Conservation (phyloP, 2,113 vertebrate species). For the Rhipidura dahli region DNA sequence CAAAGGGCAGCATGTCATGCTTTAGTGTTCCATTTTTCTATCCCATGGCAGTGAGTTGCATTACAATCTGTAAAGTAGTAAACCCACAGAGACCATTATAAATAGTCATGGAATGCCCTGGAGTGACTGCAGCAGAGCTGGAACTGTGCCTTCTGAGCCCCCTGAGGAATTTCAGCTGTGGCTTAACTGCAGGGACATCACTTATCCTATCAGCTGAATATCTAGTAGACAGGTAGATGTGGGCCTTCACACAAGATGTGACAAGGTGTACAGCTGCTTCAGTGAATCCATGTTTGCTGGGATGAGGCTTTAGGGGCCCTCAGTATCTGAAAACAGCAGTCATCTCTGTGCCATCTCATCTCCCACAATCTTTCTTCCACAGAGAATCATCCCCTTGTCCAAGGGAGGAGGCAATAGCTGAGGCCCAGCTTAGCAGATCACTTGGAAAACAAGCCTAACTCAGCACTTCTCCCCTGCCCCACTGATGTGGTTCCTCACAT, state of each 20-base stretch:
- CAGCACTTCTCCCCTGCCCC: neutral
- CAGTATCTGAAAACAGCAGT: conserved; percentile 7
- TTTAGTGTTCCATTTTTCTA: conserved; percentile 26
- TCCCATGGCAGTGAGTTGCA: neutral
- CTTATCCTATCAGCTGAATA: conserved; percentile 25
- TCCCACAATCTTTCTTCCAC: neutral
- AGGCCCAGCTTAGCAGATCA: neutral
- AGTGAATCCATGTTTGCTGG: neutral
- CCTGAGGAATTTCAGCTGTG: neutral
- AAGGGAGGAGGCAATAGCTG: neutral
- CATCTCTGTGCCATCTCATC: neutral
- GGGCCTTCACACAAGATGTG: conserved; percentile 51
- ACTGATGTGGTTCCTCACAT: neutral
- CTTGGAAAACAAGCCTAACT: neutral
- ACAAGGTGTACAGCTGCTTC: conserved; percentile 48
- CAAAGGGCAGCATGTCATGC: conserved; percentile 2
- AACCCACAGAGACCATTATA: conserved; percentile 19
- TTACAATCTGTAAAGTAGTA: conserved; percentile 48
- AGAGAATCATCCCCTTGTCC: neutral
- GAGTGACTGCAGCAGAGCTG: conserved; percentile 2
- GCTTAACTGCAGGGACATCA: conserved; percentile 1
- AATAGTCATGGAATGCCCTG: conserved; percentile 38
- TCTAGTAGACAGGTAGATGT: conserved; percentile 57
- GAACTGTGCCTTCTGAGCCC: neutral
- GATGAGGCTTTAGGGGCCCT: conserved; percentile 18